These are phyloP conservation scores for Drosophila tsacasi DNA, from an alignment of 1,140 invertebrate genomes.

Conservation along the genomic window DNA sequence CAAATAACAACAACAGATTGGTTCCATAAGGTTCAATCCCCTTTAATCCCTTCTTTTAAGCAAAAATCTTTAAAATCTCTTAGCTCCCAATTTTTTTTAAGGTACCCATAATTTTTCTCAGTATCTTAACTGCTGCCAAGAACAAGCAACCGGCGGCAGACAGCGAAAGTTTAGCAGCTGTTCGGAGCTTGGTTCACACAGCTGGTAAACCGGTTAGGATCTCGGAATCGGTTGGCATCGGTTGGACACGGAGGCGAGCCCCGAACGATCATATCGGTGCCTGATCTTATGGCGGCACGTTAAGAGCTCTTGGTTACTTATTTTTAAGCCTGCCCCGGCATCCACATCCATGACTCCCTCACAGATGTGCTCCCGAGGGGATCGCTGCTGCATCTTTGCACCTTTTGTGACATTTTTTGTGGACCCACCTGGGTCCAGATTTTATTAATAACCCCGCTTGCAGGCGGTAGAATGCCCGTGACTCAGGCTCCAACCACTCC, in stretches of 20 bases:
- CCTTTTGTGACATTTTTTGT: constrained; percentile 15
- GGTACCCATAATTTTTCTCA: not conserved
- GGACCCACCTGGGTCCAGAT: constrained; percentile 27
- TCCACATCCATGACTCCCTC: constrained; percentile 41
- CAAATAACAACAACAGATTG: not conserved
- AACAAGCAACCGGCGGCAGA: constrained; percentile 62
- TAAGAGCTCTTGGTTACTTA: constrained; percentile 39
- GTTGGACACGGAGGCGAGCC: constrained; percentile 40
- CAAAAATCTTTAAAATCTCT: no score
- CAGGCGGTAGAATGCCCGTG: constrained; percentile 27
- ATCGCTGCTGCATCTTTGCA: constrained; percentile 15
- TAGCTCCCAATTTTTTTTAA: not conserved
- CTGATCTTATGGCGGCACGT: constrained; percentile 41
- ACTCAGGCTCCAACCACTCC: constrained; percentile 32
- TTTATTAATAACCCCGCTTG: constrained; percentile 37
- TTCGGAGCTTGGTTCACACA: constrained; percentile 53
- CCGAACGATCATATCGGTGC: constrained; percentile 38
- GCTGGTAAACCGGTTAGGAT: constrained; percentile 67
- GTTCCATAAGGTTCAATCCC: not conserved
- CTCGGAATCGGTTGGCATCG: constrained; percentile 16
- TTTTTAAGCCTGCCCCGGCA: constrained; percentile 38
- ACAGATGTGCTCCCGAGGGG: not conserved
- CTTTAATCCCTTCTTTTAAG: no score
- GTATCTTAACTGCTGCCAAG: constrained; percentile 36
- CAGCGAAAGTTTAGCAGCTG: constrained; percentile 76